Evolutionary conservation across 2,113 vertebrate species (phyloP), one percentile per base, ranked within the genome.

Genomic region (Ahaetulla prasina): DNA sequence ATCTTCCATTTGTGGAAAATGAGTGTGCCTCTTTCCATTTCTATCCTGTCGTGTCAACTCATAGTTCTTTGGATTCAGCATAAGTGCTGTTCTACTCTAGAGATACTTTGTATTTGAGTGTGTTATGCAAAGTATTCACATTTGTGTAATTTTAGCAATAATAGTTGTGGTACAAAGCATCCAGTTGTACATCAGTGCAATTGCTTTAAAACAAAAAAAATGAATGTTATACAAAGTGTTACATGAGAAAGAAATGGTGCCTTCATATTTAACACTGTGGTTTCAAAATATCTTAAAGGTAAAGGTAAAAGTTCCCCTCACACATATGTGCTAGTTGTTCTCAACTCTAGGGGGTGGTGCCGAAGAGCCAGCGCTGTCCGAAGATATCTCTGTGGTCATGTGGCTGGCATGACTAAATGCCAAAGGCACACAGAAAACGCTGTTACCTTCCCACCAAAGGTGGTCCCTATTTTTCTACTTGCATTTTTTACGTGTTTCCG

Each of bases 221-320:
- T 18, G 4, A 68, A 35, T n/a, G 5, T 80, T 43, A 80, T 39
- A 20, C 45, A 47, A 30, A 39, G 45, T 27, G 18, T 30, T 18
- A 22, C 1, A 11, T 35, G 25, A n/a, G 54, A 47, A 87, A 87
- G 60, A 60, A 23, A 0, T 74, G 16, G 22, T 3, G 20, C 30
- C 20, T 96, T 94, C 94, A 84, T 96, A 90, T 94, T 96, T 96
- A 92, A 94, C 95, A 97, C 95, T 94, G 27, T 95, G 92, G 92
- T 94, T 94, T 95, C 94, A 96, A 96, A 94, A 96, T 93, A 92
- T 95, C 39, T 95, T 96, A 95, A 47, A 47, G 45, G 45, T 47
- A 47, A 47, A 47, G 45, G 45, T 47, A 47, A 47, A 47, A 6
- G 45, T 47, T 47, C 45, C 0, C 45, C 45, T 47, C 45, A 6